These are phyloP conservation scores for Atta cephalotes DNA, from an alignment of 1,140 invertebrate genomes.

Conservation along the genomic window DNA sequence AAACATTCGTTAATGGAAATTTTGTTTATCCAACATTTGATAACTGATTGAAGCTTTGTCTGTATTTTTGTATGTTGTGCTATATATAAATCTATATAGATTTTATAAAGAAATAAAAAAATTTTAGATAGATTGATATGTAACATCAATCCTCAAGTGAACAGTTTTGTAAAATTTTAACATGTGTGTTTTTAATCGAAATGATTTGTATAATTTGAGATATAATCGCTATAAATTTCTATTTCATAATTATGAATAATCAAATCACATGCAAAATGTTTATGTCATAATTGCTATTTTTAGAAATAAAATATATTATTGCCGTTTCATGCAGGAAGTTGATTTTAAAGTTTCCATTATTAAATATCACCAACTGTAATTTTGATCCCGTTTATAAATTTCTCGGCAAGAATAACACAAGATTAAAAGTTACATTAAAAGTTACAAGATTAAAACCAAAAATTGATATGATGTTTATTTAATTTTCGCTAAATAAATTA, in stretches of 20 bases:
- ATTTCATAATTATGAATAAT: constrained; percentile 5
- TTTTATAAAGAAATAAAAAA: not conserved
- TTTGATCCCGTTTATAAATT: constrained; percentile 7
- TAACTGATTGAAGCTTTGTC: not conserved
- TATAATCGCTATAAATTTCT: constrained; percentile 17
- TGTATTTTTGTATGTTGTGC: not conserved
- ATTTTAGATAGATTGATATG: not conserved
- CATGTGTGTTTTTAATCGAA: constrained; percentile 16
- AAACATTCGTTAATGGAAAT: not conserved
- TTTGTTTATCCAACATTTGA: not conserved
- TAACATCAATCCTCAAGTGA: not conserved
- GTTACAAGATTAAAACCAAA: not conserved
- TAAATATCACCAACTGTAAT: not conserved
- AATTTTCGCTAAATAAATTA: not conserved
- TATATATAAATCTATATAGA: not conserved
- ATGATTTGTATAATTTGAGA: constrained; percentile 27
- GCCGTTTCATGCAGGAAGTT: not conserved
- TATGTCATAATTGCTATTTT: not conserved
- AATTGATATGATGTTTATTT: not conserved
- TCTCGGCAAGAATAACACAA: not conserved
- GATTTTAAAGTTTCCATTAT: constrained; percentile 24
- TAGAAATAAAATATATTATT: not conserved
- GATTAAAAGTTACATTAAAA: too few species aligned
- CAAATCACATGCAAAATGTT: constrained; percentile 25
- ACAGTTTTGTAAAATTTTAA: not conserved